Percentiles rank a stretch among this genome's conserved stretches.
These are phyloP conservation scores for Tachuris rubrigastra DNA, from an alignment of 2,113 vertebrate species.

Conservation along the genomic window DNA sequence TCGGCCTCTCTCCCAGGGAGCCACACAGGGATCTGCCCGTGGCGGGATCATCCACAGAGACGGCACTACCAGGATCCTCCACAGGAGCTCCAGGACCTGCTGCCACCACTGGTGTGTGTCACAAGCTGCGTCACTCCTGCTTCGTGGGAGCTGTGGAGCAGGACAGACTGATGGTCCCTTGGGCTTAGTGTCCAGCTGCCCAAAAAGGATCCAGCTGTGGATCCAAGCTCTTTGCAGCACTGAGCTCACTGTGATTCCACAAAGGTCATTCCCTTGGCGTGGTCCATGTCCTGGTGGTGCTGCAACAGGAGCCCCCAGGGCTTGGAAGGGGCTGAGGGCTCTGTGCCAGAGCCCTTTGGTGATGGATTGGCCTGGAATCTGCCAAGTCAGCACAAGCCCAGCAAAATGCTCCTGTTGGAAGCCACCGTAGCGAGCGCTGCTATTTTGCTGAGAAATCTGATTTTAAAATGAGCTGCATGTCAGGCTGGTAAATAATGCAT, in stretches of 20 bases:
- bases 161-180: neutral
- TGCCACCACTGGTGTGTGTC: neutral
- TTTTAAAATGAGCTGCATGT: constrained; percentile 25
- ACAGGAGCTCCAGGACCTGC: neutral
- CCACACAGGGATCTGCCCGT: neutral
- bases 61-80: neutral
- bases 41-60: neutral
- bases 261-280: fast-evolving
- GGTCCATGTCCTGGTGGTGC: fast-evolving
- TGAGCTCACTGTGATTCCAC: fast-evolving
- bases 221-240: neutral
- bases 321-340: neutral
- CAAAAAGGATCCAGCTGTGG: neutral
- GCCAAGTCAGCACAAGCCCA: neutral
- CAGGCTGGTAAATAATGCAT: constrained; percentile 49
- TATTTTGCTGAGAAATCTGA: constrained; percentile 44
- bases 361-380: neutral
- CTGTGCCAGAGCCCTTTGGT: neutral
- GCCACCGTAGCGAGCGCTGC: neutral
- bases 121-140: too few relatives aligned
- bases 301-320: fast-evolving
- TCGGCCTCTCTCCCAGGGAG: neutral
- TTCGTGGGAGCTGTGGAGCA: neutral
- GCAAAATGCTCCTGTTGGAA: neutral
- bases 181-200: neutral